Evolutionary conservation across 1,140 invertebrate species (phyloP).

Genomic region (Musca vetustissima): DNA sequence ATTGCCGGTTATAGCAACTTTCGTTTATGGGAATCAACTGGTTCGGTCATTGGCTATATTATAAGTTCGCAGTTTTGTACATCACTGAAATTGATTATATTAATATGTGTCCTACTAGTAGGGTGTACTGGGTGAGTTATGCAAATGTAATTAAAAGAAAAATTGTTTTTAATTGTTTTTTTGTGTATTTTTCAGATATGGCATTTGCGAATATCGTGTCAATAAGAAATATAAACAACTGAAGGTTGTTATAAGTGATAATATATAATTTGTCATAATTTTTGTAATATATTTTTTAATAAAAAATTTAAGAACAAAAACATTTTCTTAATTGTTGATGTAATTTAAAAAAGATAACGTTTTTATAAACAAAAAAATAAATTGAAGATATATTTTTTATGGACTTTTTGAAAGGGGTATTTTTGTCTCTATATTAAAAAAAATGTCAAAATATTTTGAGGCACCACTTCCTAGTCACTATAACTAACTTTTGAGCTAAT

Average conservation of each 20-base stretch:
- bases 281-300: neutral
- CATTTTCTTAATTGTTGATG: too few species aligned
- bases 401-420: too few species aligned
- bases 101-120: constrained; percentile 71
- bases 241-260: constrained; percentile 46
- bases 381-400: too few species aligned
- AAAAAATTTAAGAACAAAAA: neutral
- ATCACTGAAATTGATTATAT: constrained; percentile 71
- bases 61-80: constrained; percentile 79
- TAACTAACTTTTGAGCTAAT: too few species aligned
- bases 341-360: too few species aligned
- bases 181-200: constrained; percentile 35
- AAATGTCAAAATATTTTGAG: too few species aligned
- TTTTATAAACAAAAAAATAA: too few species aligned
- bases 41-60: constrained; percentile 83
- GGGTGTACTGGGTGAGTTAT: constrained; percentile 72
- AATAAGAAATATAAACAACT: constrained; percentile 49
- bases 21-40: constrained; percentile 86
- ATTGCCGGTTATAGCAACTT: constrained; percentile 94
- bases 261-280: neutral
- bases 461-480: too few species aligned
- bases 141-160: too few species aligned
- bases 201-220: constrained; percentile 47
- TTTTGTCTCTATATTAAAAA: too few species aligned
- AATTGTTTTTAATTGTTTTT: constrained; percentile 4